These are phyloP conservation scores for Caretta caretta DNA, from an alignment of 2,113 vertebrate species.

Conservation along the genomic window DNA sequence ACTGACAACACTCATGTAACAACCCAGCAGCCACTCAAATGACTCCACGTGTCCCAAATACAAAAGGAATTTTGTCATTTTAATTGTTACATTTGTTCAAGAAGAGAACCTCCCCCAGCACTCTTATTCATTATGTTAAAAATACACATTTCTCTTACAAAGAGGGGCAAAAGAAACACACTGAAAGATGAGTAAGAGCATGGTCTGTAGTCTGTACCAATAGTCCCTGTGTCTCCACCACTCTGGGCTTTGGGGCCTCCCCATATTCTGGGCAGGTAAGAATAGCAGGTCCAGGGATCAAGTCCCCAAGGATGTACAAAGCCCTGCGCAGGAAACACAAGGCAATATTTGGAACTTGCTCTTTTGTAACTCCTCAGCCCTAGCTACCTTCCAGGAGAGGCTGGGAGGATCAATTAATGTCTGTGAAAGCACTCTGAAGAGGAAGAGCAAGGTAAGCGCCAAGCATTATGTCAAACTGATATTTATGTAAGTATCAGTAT, in stretches of 20 bases:
- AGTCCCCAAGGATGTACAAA: not conserved
- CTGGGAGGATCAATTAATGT: constrained; percentile 22
- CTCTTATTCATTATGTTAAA: not conserved
- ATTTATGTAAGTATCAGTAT: not conserved
- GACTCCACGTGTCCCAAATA: not conserved
- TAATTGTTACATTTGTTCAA: not conserved
- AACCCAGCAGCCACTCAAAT: not conserved
- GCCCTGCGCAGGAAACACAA: not conserved
- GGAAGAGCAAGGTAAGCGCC: not conserved
- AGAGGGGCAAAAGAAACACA: not conserved
- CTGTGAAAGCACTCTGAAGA: constrained; percentile 21
- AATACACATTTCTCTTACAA: not conserved
- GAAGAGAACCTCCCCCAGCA: not conserved
- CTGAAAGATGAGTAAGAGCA: not conserved
- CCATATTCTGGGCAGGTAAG: not conserved
- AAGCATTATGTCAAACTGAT: constrained; percentile 7
- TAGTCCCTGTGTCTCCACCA: not conserved
- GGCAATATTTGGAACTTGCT: constrained; percentile 9
- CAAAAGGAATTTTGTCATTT: not conserved
- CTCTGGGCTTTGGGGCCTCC: not conserved
- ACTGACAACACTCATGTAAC: not conserved
- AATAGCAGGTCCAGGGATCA: constrained; percentile 11
- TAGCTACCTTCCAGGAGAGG: constrained; percentile 15
- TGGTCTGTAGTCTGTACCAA: not conserved
- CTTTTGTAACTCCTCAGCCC: constrained; percentile 25